phyloP scores from a whole-genome alignment of 2,797 vertebrate genomes.

The Eulemur albifrons region DNA sequence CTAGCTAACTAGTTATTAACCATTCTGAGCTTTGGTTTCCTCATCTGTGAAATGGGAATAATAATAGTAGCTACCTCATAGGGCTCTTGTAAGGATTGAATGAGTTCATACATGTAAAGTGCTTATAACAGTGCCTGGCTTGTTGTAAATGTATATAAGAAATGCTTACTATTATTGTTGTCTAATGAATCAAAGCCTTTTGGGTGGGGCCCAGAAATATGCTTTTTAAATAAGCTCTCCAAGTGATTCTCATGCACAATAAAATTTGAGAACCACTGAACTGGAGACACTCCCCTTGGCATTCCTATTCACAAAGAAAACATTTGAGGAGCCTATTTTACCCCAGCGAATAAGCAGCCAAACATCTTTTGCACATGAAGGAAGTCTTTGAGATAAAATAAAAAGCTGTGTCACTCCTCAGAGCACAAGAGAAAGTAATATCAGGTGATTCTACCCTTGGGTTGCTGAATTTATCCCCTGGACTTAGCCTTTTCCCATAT shows the following conservation, averaged over 20 bases:
- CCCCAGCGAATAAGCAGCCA: background rate
- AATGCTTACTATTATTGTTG: constrained; percentile 45
- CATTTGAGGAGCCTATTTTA: background rate
- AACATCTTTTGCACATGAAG: background rate
- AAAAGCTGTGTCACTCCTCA: background rate
- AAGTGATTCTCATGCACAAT: background rate
- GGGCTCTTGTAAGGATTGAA: background rate
- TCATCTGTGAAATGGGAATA: background rate
- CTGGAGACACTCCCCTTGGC: background rate
- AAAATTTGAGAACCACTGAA: background rate
- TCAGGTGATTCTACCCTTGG: background rate
- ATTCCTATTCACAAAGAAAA: background rate
- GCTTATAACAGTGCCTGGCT: background rate
- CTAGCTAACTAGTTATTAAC: background rate
- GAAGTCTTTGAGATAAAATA: background rate
- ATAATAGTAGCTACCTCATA: background rate
- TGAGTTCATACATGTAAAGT: background rate
- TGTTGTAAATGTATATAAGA: background rate
- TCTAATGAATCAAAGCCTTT: constrained; percentile 48
- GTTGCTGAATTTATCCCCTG: background rate
- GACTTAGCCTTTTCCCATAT: background rate
- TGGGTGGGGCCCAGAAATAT: constrained; percentile 22
- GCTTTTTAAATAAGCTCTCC: constrained; percentile 35
- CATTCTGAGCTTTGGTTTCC: background rate
- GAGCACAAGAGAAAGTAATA: background rate